These are phyloP conservation scores for Electrophaes corylata DNA, from an alignment of 2,888 invertebrate genomes.

Conservation along the genomic window DNA sequence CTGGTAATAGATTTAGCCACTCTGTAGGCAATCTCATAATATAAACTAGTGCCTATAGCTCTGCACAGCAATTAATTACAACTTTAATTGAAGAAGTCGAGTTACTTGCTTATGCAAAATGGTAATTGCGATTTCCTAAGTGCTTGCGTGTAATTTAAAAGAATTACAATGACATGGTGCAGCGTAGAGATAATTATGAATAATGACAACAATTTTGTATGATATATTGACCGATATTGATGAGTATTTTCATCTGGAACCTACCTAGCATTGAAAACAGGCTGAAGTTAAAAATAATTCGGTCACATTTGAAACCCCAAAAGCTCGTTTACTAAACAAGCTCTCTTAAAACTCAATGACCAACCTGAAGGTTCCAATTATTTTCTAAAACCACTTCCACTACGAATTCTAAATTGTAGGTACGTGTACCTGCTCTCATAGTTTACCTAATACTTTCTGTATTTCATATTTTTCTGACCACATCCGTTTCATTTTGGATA, in stretches of 20 bases:
- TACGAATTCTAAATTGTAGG: not conserved
- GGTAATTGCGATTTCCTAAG: slow-evolving; percentile 53
- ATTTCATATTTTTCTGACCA: slow-evolving; percentile 7
- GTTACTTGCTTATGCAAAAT: slow-evolving; percentile 63
- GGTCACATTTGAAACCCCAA: not conserved
- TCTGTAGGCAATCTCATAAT: not conserved
- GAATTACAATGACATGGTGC: slow-evolving; percentile 43
- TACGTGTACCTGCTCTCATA: slow-evolving; percentile 1
- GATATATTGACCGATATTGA: slow-evolving; percentile 17
- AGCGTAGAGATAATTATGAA: slow-evolving; percentile 27
- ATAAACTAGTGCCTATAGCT: slow-evolving; percentile 9
- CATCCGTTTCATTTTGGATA: not conserved
- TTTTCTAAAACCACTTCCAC: not conserved
- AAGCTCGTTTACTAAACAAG: not conserved
- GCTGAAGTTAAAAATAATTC: too few species aligned
- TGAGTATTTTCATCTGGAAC: slow-evolving; percentile 16
- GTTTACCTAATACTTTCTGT: slow-evolving; percentile 1
- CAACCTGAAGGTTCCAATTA: not conserved
- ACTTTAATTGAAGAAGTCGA: slow-evolving; percentile 75
- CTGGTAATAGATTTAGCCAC: not conserved
- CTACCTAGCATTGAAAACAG: slow-evolving; percentile 18
- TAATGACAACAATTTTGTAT: slow-evolving; percentile 30
- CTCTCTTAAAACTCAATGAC: not conserved
- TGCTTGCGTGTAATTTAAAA: slow-evolving; percentile 43
- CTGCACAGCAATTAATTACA: slow-evolving; percentile 76